Percentiles rank a stretch among this genome's conserved stretches.
phyloP scores from a whole-genome alignment of 2,113 vertebrate species.

The Lampris incognitus region DNA sequence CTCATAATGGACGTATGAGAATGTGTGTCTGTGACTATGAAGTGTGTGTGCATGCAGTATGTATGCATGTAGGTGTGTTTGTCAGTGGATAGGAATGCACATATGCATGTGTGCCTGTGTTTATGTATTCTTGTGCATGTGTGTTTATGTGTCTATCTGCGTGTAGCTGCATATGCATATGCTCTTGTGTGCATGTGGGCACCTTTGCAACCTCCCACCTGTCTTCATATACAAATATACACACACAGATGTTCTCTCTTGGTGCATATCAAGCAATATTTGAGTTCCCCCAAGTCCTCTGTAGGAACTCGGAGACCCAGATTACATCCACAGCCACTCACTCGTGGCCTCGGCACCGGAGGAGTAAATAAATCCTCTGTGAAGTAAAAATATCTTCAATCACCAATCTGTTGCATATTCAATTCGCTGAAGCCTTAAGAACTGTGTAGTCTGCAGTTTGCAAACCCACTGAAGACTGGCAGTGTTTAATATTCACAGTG shows the following conservation, averaged over 20 bases:
- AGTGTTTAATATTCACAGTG: too few relatives aligned
- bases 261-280: slow-evolving; percentile 31
- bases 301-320: slow-evolving; percentile 24
- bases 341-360: slow-evolving; percentile 35
- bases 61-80: too few relatives aligned
- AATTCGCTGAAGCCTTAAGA: background rate
- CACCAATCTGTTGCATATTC: background rate
- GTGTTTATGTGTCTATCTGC: background rate
- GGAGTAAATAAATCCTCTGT: slow-evolving; percentile 25
- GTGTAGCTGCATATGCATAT: background rate
- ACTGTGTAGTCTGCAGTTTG: background rate
- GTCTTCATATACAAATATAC: too few relatives aligned
- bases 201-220: too few relatives aligned
- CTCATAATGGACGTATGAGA: too few relatives aligned
- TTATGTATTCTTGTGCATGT: slow-evolving; percentile 2
- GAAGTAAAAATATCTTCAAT: slow-evolving; percentile 20
- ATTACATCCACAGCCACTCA: slow-evolving; percentile 30
- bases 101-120: background rate
- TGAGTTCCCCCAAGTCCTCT: slow-evolving; percentile 1
- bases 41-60: too few relatives aligned
- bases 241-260: slow-evolving; percentile 9
- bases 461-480: background rate
- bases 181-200: background rate
- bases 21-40: too few relatives aligned
- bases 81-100: too few relatives aligned